Evolutionary conservation across 2,797 vertebrate genomes (phyloP).

Genomic region (Tachyglossus aculeatus): DNA sequence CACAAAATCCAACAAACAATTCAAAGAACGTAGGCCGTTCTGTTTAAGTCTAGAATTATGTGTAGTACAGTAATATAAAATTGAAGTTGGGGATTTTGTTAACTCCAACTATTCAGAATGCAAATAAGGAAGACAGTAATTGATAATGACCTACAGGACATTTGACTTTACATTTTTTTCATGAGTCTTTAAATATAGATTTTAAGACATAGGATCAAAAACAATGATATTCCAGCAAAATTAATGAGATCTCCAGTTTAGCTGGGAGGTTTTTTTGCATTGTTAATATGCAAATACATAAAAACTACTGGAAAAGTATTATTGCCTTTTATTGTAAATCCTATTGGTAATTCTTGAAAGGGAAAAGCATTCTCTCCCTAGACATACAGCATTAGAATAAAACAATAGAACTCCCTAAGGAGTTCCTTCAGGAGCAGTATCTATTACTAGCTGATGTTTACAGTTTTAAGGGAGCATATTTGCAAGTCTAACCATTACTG

Average conservation of each 20-base stretch:
- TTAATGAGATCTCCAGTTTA: too few species aligned
- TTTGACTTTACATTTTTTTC: constrained; percentile 40
- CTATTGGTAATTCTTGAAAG: constrained; percentile 27
- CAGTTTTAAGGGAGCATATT: constrained; percentile 20
- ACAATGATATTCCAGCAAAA: too few species aligned
- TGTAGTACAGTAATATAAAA: too few species aligned
- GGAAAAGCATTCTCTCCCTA: constrained; percentile 23
- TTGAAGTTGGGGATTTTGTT: too few species aligned
- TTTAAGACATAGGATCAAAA: too few species aligned
- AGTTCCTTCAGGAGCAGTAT: constrained; percentile 17
- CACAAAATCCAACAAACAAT: constrained; percentile 1
- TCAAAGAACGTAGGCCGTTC: too few species aligned
- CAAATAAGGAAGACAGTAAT: constrained; percentile 40
- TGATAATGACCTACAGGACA: constrained; percentile 36
- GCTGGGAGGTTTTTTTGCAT: constrained; percentile 12
- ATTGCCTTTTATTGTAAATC: not conserved
- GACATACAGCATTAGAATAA: not conserved
- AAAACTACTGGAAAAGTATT: constrained; percentile 17
- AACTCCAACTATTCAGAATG: too few species aligned
- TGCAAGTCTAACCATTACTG: constrained; percentile 43
- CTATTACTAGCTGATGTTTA: constrained; percentile 54
- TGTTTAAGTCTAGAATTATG: too few species aligned
- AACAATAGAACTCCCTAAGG: constrained; percentile 7
- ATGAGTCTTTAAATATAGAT: too few species aligned
- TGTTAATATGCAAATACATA: constrained; percentile 21